Percentiles rank a stretch among this genome's conserved stretches.
phyloP scores from a whole-genome alignment of 2,113 vertebrate genomes.

The Rhinoderma darwinii region DNA sequence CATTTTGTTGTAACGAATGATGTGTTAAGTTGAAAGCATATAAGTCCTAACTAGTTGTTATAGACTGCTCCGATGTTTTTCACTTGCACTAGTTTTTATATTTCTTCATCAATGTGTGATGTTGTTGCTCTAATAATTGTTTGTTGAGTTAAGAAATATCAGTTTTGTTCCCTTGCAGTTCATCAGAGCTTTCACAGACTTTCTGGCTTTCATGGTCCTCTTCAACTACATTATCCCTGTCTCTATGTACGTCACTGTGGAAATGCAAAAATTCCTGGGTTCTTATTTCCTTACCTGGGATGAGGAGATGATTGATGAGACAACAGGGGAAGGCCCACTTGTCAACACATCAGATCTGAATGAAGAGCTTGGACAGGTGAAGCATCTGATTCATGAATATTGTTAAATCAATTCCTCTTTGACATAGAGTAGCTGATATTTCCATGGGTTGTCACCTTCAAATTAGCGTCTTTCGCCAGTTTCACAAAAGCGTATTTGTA shows the following conservation, averaged over 20 bases:
- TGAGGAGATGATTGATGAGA: constrained; percentile 94
- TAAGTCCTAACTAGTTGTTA: no score
- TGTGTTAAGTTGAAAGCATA: neutral
- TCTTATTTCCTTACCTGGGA: constrained; percentile 98
- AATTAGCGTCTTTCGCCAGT: neutral
- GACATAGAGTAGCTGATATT: neutral
- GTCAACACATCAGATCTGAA: constrained; percentile 98
- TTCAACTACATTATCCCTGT: constrained; percentile 99
- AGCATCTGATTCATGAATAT: constrained; percentile 4
- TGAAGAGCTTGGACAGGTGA: constrained; percentile 95
- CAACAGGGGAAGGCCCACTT: constrained; percentile 86
- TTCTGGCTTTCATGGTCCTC: constrained; percentile 98
- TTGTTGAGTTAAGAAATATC: constrained; percentile 2
- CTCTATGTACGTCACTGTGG: constrained; percentile 98
- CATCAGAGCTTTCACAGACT: constrained; percentile 92
- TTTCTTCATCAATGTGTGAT: neutral
- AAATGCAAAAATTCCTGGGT: constrained; percentile 99
- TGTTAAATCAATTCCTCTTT: neutral
- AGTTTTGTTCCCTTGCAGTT: constrained; percentile 73
- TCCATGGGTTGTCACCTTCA: neutral
- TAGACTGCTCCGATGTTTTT: no score
- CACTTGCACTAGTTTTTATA: neutral
- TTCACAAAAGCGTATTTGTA: no score
- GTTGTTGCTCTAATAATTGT: neutral
- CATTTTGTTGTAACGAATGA: neutral